These are phyloP conservation scores for Erannis defoliaria DNA, from an alignment of 2,888 invertebrate species.

Conservation along the genomic window DNA sequence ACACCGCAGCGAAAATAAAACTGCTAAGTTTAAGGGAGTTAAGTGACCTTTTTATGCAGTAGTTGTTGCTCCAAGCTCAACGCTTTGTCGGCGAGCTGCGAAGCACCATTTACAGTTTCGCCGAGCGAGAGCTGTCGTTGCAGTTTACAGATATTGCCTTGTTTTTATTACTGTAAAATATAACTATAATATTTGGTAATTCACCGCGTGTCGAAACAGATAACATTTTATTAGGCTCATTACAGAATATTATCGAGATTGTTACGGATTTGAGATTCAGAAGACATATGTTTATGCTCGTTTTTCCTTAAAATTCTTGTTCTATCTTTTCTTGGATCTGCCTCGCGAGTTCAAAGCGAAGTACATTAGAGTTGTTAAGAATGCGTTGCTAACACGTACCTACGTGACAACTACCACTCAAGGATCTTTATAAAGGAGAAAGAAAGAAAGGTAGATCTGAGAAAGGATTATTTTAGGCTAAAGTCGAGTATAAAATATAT, in stretches of 20 bases:
- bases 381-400: slow-evolving; percentile 15
- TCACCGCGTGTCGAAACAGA: slow-evolving; percentile 51
- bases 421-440: background rate
- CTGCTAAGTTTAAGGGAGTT: background rate
- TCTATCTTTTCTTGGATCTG: slow-evolving; percentile 35
- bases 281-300: slow-evolving; percentile 32
- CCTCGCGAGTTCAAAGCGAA: slow-evolving; percentile 29
- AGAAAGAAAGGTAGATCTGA: slow-evolving; percentile 23
- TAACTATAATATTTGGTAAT: slow-evolving; percentile 46
- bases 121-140: slow-evolving; percentile 33
- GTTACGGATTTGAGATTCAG: slow-evolving; percentile 41
- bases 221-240: slow-evolving; percentile 48
- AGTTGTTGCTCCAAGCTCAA: background rate
- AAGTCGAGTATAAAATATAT: slow-evolving; percentile 51
- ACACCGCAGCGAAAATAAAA: too few relatives aligned
- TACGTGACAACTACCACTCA: background rate
- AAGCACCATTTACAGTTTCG: background rate
- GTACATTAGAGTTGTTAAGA: slow-evolving; percentile 37
- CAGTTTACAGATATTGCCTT: slow-evolving; percentile 42
- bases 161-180: slow-evolving; percentile 44
- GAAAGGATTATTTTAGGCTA: slow-evolving; percentile 51
- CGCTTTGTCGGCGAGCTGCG: background rate
- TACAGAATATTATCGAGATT: slow-evolving; percentile 39
- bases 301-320: slow-evolving; percentile 35
- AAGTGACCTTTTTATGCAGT: slow-evolving; percentile 2